phyloP scores from a whole-genome alignment of 2,888 invertebrate species.

The Lasioglossum oenotherae region DNA sequence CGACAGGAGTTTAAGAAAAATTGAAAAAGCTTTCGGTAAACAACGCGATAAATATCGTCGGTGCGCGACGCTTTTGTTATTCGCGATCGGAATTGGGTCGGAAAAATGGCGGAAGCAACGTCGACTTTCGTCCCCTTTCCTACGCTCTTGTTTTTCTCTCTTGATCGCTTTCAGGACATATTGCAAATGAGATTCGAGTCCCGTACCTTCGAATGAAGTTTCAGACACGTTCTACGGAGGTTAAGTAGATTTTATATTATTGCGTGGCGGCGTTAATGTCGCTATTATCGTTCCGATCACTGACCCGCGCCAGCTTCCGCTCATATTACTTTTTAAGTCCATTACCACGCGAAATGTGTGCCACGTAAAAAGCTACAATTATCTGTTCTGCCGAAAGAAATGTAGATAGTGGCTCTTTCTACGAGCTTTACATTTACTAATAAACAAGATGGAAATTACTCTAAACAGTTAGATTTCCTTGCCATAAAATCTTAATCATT shows the following conservation, averaged over 20 bases:
- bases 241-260: conserved; percentile 44
- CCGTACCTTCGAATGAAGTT: not conserved
- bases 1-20: conserved; percentile 28
- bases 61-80: conserved; percentile 30
- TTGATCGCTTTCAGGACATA: not conserved
- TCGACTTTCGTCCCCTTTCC: not conserved
- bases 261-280: conserved; percentile 15
- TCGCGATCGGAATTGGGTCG: conserved; percentile 38
- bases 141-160: conserved; percentile 3
- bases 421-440: not conserved
- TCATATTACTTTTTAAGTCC: conserved; percentile 26
- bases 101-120: conserved; percentile 6
- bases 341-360: conserved; percentile 26
- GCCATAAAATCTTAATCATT: no score
- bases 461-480: not conserved
- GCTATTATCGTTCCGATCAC: conserved; percentile 26
- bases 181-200: conserved; percentile 7
- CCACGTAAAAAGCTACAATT: conserved; percentile 1
- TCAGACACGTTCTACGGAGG: not conserved
- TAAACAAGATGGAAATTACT: not conserved
- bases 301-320: conserved; percentile 16
- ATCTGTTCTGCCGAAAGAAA: not conserved
- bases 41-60: conserved; percentile 53
- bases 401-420: not conserved
- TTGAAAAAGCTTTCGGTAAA: conserved; percentile 37